Conservation (phyloP, 2,888 invertebrate species). For the Drosophila conformis region DNA sequence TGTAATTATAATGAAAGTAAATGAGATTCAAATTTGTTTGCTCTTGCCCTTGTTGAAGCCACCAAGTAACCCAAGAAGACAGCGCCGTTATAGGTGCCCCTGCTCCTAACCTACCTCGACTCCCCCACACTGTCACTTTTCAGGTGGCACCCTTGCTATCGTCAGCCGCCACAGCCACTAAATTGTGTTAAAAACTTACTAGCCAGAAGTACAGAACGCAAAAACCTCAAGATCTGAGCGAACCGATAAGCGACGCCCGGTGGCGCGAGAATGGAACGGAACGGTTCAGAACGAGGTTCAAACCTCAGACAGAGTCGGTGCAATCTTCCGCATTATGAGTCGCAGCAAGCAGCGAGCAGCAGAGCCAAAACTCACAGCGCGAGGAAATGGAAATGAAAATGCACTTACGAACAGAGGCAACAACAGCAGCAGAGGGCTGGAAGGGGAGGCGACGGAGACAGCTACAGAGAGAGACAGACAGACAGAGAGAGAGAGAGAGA, state of each 20-base stretch:
- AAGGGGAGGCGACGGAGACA: background rate
- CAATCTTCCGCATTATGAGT: slow-evolving; percentile 81
- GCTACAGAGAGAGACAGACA: background rate
- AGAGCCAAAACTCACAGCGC: slow-evolving; percentile 25
- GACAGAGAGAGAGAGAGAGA: background rate
- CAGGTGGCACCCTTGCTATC: slow-evolving; percentile 56
- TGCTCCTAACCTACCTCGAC: background rate
- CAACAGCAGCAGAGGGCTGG: slow-evolving; percentile 1
- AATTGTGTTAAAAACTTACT: slow-evolving; percentile 76
- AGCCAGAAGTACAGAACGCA: slow-evolving; percentile 76
- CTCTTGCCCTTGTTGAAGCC: slow-evolving; percentile 59
- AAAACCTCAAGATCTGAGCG: slow-evolving; percentile 76
- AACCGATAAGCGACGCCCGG: slow-evolving; percentile 64
- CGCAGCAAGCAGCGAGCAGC: slow-evolving; percentile 36
- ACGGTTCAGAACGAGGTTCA: slow-evolving; percentile 43
- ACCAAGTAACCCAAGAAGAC: slow-evolving; percentile 66
- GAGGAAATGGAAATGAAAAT: slow-evolving; percentile 78
- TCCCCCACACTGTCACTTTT: slow-evolving; percentile 21
- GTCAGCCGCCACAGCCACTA: slow-evolving; percentile 65
- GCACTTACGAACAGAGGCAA: slow-evolving; percentile 65
- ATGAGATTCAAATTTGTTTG: slow-evolving; percentile 75
- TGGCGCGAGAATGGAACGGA: slow-evolving; percentile 62
- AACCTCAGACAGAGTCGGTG: slow-evolving; percentile 56
- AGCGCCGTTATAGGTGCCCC: slow-evolving; percentile 44
- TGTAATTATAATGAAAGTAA: slow-evolving; percentile 71